Evolutionary conservation across 2,113 vertebrate species (phyloP).

Genomic region (Zosterops pallidus): DNA sequence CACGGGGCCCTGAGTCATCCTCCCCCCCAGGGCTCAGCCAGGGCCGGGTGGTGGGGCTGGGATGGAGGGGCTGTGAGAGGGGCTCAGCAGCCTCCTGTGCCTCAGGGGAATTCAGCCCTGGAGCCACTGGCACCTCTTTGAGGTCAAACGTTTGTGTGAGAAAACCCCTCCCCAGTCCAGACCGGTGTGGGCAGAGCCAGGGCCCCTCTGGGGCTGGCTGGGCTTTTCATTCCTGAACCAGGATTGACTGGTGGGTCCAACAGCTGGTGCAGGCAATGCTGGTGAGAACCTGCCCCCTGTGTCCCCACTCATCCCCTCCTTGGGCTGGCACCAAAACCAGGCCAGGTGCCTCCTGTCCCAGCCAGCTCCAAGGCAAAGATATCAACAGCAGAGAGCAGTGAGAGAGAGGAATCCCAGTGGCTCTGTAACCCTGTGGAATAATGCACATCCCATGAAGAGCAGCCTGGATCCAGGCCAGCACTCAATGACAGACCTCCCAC

Average conservation of each 20-base stretch:
- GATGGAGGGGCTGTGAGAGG: fast-evolving
- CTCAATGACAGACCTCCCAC: conserved; percentile 25
- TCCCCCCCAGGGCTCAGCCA: neutral
- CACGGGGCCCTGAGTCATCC: conserved; percentile 42
- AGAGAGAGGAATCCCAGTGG: neutral
- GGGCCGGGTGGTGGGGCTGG: neutral
- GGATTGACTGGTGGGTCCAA: neutral
- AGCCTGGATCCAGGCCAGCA: neutral
- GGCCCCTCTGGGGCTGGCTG: neutral
- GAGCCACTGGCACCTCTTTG: neutral
- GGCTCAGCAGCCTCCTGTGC: neutral
- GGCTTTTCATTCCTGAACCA: fast-evolving
- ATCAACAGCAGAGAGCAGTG: neutral
- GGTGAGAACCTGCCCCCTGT: neutral
- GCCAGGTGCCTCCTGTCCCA: fast-evolving
- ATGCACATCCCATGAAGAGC: neutral
- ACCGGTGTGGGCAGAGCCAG: fast-evolving
- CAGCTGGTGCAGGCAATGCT: fast-evolving
- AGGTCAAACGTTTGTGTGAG: neutral
- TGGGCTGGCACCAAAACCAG: neutral
- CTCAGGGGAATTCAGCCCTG: neutral
- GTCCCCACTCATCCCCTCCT: neutral
- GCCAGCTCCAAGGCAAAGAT: neutral
- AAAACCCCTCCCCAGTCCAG: neutral
- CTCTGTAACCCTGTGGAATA: conserved; percentile 13